Evolutionary conservation across 2,888 invertebrate genomes (phyloP).

Genomic region (Aleiodes testaceus): DNA sequence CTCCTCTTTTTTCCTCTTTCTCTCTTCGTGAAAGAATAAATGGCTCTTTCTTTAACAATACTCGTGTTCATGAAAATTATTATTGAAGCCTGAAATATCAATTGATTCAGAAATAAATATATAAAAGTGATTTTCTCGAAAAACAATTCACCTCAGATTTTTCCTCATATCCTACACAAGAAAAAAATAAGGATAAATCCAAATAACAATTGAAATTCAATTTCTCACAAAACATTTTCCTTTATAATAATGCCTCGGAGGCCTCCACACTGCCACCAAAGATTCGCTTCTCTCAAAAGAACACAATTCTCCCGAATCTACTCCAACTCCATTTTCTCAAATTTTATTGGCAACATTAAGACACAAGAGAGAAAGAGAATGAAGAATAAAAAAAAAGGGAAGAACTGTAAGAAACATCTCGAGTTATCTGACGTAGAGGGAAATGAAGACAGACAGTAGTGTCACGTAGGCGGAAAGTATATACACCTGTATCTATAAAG

Average conservation of each 20-base stretch:
- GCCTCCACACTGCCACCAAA: neutral
- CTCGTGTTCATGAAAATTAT: conserved; percentile 4
- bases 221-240: neutral
- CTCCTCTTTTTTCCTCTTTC: conserved; percentile 21
- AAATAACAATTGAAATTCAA: conserved; percentile 12
- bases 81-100: neutral
- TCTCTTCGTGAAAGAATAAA: conserved; percentile 51
- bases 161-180: neutral
- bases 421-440: conserved; percentile 20
- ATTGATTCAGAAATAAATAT: no score
- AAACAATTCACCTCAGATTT: neutral
- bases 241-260: conserved; percentile 17
- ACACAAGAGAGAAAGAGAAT: neutral
- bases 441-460: conserved; percentile 33
- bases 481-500: conserved; percentile 38
- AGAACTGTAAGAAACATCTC: neutral
- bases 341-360: conserved; percentile 32
- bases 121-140: no score
- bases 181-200: neutral
- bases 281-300: neutral
- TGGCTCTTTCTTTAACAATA: conserved; percentile 46
- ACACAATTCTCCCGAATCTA: neutral
- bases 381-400: neutral
- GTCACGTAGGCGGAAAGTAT: conserved; percentile 36
- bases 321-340: conserved; percentile 20